phyloP scores from a whole-genome alignment of 2,113 vertebrate genomes.

The Heptranchias perlo region DNA sequence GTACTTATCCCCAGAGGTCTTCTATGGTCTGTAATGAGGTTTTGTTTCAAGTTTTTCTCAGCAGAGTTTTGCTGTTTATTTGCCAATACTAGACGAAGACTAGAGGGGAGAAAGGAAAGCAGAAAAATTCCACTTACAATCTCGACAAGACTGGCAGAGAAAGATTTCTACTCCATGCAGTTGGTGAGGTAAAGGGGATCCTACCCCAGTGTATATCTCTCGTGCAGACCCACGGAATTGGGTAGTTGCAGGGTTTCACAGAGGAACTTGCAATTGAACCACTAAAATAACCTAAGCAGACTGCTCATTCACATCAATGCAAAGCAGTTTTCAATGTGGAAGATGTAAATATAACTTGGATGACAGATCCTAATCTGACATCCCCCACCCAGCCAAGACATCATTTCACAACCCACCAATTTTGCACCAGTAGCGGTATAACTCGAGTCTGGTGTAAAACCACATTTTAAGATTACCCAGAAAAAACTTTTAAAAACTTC shows the following conservation, averaged over 20 bases:
- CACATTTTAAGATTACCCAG: too few relatives aligned
- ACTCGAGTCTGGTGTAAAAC: too few relatives aligned
- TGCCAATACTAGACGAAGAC: background rate
- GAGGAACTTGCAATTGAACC: background rate
- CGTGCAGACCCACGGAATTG: background rate
- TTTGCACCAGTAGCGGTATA: too few relatives aligned
- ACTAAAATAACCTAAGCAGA: background rate
- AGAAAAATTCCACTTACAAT: background rate
- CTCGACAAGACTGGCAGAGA: background rate
- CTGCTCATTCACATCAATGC: background rate
- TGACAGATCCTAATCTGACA: background rate
- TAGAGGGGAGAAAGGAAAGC: too few relatives aligned
- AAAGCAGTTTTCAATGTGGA: background rate
- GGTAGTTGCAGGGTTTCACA: background rate
- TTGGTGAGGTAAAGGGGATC: background rate
- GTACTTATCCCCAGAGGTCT: background rate
- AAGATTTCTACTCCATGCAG: background rate
- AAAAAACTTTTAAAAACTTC: too few relatives aligned
- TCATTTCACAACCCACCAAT: too few relatives aligned
- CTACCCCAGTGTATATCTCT: background rate
- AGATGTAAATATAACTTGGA: too few relatives aligned
- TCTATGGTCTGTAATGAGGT: background rate
- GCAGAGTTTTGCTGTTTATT: background rate
- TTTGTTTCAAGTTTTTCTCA: background rate
- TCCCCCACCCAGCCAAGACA: too few relatives aligned